Evolutionary conservation across 2,113 vertebrate species (phyloP).

Genomic region (Hymenochirus boettgeri): DNA sequence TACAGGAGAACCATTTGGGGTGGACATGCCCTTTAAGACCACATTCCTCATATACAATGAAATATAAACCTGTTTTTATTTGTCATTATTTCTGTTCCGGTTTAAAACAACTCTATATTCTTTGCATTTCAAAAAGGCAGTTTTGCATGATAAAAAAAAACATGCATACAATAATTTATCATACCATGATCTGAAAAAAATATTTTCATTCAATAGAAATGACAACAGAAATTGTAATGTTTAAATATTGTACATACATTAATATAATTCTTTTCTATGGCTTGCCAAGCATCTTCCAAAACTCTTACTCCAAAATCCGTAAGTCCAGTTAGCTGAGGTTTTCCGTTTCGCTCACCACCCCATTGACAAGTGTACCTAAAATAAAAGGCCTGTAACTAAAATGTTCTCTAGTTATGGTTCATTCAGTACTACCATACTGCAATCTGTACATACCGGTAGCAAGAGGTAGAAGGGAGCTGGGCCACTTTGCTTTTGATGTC

Average conservation of each 20-base stretch:
- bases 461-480: background rate
- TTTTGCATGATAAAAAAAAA: background rate
- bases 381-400: background rate
- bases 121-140: too few species aligned
- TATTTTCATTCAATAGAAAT: background rate
- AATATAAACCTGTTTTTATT: too few species aligned
- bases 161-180: background rate
- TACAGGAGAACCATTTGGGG: too few species aligned
- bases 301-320: constrained; percentile 68
- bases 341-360: constrained; percentile 68
- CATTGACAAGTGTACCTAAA: constrained; percentile 70
- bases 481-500: constrained; percentile 53
- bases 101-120: too few species aligned
- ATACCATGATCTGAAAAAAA: background rate
- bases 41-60: too few species aligned
- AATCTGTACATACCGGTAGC: constrained; percentile 41
- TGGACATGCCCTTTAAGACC: too few species aligned
- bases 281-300: constrained; percentile 72
- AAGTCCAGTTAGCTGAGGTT: constrained; percentile 65
- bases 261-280: constrained; percentile 56
- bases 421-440: background rate
- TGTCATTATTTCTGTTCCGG: too few species aligned
- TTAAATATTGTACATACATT: constrained; percentile 50
- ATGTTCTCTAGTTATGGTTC: background rate
- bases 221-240: background rate